Base-by-base conservation (phyloP, 2,113 vertebrate species). In the Heterotis niloticus region DNA sequence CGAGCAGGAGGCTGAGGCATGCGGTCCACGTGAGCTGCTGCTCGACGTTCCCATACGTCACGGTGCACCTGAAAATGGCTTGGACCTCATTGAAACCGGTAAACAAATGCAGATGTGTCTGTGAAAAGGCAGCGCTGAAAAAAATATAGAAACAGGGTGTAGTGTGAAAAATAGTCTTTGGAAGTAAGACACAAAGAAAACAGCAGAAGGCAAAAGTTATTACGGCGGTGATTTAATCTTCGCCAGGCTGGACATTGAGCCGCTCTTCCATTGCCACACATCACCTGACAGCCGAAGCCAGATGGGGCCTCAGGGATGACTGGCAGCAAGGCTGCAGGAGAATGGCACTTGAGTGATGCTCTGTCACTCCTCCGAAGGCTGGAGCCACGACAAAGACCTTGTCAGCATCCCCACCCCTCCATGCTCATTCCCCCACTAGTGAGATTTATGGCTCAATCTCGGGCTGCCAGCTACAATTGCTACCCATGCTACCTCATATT, bases 281-380 rank as follows among this genome's bases (percentile, higher is more conserved):
- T 77, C 29, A 67, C 5, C 62, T 52, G 20, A n/a, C 76, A 62
- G 14, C 34, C n/a, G 7, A 57, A 4, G 52, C 78, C 20, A 67
- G 20, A 59, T 11, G 52, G 14, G 60, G 60, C 14, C 16, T 23
- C 17, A 44, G 59, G 20, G 52, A 4, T 72, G 5, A 52, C 44
- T 5, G 64, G 56, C 14, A 17, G 60, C 14, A 20, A 51, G 10
- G 18, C 44, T 64, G 64, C 66, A 57, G 66, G 59, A 73, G 65
- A 72, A 85, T 28, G 77, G 64, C 66, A 62, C 57, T 20, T 78
- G 10, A 78, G 51, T 34, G 18, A 78, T 26, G 54, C 77, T 75
- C 78, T 24, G 34, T 24, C 52, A 20, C 70, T 56, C 80, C 62
- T 73, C 54, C 23, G 44, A 59, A 78, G 66, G 17, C 5, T 44